Evolutionary conservation across 1,140 invertebrate genomes (phyloP), one percentile per base, ranked within the genome.

Genomic region (Rhyacophila brunnea): DNA sequence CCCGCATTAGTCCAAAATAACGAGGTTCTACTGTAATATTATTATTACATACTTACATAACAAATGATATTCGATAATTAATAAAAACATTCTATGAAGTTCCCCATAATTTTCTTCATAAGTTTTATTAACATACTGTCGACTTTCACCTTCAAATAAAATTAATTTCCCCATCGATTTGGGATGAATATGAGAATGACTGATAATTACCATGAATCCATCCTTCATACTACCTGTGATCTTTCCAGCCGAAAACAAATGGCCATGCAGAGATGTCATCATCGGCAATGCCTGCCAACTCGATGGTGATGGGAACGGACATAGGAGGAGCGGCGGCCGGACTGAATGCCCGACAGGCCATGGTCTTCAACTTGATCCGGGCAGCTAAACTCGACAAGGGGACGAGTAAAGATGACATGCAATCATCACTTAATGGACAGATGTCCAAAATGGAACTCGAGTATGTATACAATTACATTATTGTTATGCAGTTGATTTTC

Each of bases 361-460:
- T 79, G 74, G 77, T 79, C 4, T 78, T 76, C 50, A 73, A 73
- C 40, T 64, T 77, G 1, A 79, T 79, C 23, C 62, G 71, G 53
- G 72, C 71, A n/a, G 74, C 74, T 7, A 74, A 72, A 13, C 48
- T 71, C 6, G 77, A 78, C 42, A 74, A 77, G 45, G 77, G 77
- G 10, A 78, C 76, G 11, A 78, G 74, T 51, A 75, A 73, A 58
- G 68, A 74, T 43, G 77, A 79, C 47, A 75, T 79, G 70, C 73
- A 74, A 68, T 54, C 65, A 5, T 60, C 69, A 40, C 45, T 79
- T 2, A 76, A 75, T 42, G 75, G 77, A 34, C 68, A 70, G 14
- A 78, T 79, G 75, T 67, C 74, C 6, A 68, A 73, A 65, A 70
- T 71, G 32, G 77, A 79, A 64, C 71, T 79, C 61, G 74, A 75